These are phyloP conservation scores for Ricordea florida DNA, from an alignment of 92 coral and sea anemone genomes.

Conservation along the genomic window DNA sequence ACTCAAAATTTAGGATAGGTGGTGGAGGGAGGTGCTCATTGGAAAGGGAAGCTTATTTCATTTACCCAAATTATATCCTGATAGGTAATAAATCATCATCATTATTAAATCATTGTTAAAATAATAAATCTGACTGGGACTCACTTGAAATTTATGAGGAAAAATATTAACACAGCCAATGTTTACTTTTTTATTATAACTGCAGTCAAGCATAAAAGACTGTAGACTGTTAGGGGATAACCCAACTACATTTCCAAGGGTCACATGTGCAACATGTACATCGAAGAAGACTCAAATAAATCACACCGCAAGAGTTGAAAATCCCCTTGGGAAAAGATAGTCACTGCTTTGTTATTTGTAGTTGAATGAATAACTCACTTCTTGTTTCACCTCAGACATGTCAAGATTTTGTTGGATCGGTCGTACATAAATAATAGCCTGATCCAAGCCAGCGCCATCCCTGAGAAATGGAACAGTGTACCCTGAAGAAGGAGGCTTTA, in stretches of 20 bases:
- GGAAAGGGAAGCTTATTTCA: slow-evolving; percentile 12
- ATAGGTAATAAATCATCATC: slow-evolving; percentile 2
- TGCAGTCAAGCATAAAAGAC: slow-evolving; percentile 15
- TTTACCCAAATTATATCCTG: slow-evolving; percentile 2
- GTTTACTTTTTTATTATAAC: slow-evolving; percentile 4
- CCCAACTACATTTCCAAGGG: slow-evolving; percentile 1
- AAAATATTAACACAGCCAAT: slow-evolving; percentile 14
- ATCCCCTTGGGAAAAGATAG: neutral
- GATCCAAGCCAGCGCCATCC: slow-evolving; percentile 47
- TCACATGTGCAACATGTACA: slow-evolving; percentile 1
- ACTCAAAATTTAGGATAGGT: slow-evolving; percentile 6
- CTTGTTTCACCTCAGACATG: slow-evolving; percentile 21
- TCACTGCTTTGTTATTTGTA: neutral
- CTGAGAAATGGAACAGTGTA: slow-evolving; percentile 53
- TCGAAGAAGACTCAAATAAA: neutral
- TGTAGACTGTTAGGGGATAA: slow-evolving; percentile 7
- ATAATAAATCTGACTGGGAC: slow-evolving; percentile 18
- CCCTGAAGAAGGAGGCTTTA: slow-evolving; percentile 39
- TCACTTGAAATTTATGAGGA: slow-evolving; percentile 14
- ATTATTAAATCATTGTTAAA: neutral
- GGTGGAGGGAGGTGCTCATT: slow-evolving; percentile 11
- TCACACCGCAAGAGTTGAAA: neutral
- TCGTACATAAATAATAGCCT: slow-evolving; percentile 46
- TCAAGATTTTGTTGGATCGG: slow-evolving; percentile 53
- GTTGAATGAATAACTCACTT: slow-evolving; percentile 5